Base-by-base conservation (phyloP, 2,888 invertebrate genomes). In the Acrobasis repandana region DNA sequence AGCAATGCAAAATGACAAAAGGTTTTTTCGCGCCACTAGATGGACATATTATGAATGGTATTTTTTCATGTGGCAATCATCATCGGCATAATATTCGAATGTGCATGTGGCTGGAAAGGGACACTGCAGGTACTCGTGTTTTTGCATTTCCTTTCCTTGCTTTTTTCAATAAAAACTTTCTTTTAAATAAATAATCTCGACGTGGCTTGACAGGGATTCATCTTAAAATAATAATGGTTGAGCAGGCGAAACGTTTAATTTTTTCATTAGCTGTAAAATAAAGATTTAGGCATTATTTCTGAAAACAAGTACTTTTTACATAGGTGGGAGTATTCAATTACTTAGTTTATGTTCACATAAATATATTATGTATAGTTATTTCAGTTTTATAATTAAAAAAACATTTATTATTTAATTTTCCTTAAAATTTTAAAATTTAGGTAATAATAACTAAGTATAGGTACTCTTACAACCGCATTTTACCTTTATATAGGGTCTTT, bases 121-220 rank as follows among this genome's bases (percentile, higher is more conserved):
- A 88, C 90, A 87, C 85, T 86, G 80, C 76, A 91, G 83, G 82
- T 82, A 83, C 83, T 71, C 75, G 75, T 75, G 88, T 92, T 91
- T 92, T 92, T 92, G 90, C 90, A 92, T 92, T 92, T 92, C 92
- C 91, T 92, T 83, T 87, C 88, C 88, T 72, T 69, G 76, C 87
- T 92, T 92, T 92, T 92, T 92, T 88, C 82, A 87, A 87, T 90
- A 90, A 91, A 90, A 91, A 92, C 92, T 92, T 92, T 91, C 92
- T 92, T 91, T 88, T 89, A 91, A 91, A 91, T 91, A 90, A 91
- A 92, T 90, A 91, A 89, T 88, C 88, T 88, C 81, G 84, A 86
- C 88, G 80, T 79, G 74, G 83, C 77, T 82, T 90, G 91, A 90
- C 91, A 87, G 79, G 87, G 88, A 86, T 89, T 86, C 86, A 85